Evolutionary conservation across 2,888 invertebrate genomes (phyloP).

Genomic region (Lasioglossum leucozonium): DNA sequence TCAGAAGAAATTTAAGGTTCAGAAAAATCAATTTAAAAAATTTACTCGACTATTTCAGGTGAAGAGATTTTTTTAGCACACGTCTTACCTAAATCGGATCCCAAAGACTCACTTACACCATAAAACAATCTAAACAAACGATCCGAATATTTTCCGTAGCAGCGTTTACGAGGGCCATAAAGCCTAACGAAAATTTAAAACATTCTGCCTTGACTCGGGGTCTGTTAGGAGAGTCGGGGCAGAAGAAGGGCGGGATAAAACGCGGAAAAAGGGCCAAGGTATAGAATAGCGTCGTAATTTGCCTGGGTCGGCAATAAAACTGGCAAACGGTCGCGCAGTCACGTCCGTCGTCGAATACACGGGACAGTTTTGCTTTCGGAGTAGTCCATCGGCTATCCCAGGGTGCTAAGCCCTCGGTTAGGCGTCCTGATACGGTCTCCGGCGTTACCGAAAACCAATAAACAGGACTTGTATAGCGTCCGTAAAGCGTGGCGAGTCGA

Average conservation of each 20-base stretch:
- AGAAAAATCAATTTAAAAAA: neutral
- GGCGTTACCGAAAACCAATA: constrained; percentile 62
- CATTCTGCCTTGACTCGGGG: neutral
- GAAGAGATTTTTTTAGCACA: neutral
- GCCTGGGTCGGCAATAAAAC: constrained; percentile 80
- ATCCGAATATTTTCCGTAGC: neutral
- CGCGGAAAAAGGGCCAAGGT: constrained; percentile 27
- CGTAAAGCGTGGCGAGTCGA: constrained; percentile 37
- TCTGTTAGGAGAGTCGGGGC: neutral
- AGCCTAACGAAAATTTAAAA: constrained; percentile 4
- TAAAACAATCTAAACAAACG: neutral
- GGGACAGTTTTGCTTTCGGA: constrained; percentile 47
- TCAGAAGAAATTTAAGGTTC: neutral
- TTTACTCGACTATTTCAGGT: neutral
- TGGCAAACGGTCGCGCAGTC: constrained; percentile 78
- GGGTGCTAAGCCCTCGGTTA: constrained; percentile 14
- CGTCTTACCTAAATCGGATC: neutral
- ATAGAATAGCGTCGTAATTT: constrained; percentile 73
- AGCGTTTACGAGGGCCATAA: neutral
- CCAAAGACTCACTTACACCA: neutral
- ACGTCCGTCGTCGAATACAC: constrained; percentile 76
- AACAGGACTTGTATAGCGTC: constrained; percentile 59
- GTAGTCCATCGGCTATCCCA: neutral
- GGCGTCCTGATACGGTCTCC: constrained; percentile 40
- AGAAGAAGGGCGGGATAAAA: neutral